Conservation (phyloP, 2,113 vertebrate species). For the Anthoscopus minutus region DNA sequence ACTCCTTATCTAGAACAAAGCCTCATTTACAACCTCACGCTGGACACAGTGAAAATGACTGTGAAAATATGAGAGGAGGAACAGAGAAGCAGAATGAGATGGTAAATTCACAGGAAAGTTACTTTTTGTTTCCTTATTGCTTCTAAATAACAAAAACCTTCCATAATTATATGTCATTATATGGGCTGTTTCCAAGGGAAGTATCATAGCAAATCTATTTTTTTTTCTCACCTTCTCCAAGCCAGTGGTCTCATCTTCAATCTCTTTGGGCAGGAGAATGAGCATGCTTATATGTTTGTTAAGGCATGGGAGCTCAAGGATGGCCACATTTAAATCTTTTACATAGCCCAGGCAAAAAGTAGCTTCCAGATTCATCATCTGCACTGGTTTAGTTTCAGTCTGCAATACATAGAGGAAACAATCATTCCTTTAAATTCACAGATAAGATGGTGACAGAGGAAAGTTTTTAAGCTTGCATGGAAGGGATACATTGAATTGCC, state of each 20-base stretch:
- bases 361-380: constrained; percentile 83
- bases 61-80: neutral
- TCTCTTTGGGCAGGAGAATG: constrained; percentile 82
- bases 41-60: neutral
- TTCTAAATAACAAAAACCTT: neutral
- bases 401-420: constrained; percentile 38
- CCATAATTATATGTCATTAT: neutral
- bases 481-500: neutral
- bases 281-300: constrained; percentile 92
- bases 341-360: constrained; percentile 73
- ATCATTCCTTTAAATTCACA: neutral
- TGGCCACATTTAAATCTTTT: constrained; percentile 70
- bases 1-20: neutral
- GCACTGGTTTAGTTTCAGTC: constrained; percentile 80
- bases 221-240: constrained; percentile 80
- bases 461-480: neutral
- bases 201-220: neutral
- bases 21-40: neutral
- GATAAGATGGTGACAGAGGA: neutral
- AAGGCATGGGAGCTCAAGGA: constrained; percentile 89
- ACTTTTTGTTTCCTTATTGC: neutral
- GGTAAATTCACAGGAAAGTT: neutral
- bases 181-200: neutral
- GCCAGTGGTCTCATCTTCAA: constrained; percentile 80
- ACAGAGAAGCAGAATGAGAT: neutral